Percentiles rank a stretch among this genome's conserved stretches.
Conservation (phyloP, 2,113 vertebrate genomes). For the Micromys minutus region DNA sequence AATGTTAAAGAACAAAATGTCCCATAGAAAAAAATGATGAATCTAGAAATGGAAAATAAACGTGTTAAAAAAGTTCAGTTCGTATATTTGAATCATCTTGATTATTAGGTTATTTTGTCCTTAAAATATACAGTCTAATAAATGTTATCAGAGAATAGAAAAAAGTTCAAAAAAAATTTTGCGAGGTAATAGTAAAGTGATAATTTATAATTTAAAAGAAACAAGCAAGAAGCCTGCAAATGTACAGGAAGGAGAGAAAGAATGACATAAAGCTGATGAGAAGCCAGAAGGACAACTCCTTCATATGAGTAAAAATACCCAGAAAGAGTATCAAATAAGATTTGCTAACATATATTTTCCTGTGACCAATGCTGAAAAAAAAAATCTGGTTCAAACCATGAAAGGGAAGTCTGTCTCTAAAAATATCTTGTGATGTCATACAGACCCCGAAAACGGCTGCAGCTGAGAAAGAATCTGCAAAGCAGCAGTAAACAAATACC, state of each 20-base stretch:
- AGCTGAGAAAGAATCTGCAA: not conserved
- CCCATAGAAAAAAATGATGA: not conserved
- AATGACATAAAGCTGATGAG: not conserved
- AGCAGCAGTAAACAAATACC: not conserved
- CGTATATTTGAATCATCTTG: not conserved
- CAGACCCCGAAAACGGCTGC: not conserved
- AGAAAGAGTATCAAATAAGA: slow-evolving; percentile 15
- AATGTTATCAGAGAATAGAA: not conserved
- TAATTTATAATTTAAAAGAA: not conserved
- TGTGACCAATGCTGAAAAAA: not conserved
- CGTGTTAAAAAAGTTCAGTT: not conserved
- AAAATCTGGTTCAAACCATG: not conserved
- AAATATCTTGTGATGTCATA: not conserved
- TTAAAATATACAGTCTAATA: not conserved
- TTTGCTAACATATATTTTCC: not conserved
- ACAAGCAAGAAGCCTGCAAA: not conserved
- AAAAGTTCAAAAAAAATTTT: not conserved
- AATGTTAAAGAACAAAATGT: not conserved
- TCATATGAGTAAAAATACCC: not conserved
- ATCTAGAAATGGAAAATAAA: not conserved
- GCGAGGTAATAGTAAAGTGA: not conserved
- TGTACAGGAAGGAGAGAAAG: not conserved
- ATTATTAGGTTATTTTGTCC: not conserved
- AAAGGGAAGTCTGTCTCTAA: not conserved
- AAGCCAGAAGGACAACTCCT: not conserved